Evolutionary conservation across 2,797 vertebrate genomes (phyloP), one percentile per base, ranked within the genome.

Genomic region (Muraenolepis orangiensis): DNA sequence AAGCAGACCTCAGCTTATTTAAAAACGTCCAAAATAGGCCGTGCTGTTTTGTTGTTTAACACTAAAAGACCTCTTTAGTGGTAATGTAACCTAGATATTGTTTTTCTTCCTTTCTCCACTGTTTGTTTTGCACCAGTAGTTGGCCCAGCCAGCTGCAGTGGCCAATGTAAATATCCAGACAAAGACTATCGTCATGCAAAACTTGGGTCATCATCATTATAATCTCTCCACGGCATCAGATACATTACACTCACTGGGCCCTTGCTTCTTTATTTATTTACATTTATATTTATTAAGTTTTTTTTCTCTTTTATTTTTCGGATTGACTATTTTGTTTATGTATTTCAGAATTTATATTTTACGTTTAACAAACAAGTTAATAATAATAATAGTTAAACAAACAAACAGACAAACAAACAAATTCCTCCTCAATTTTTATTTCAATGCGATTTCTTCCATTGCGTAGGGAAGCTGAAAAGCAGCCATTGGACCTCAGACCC

Each of bases 121-220:
- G 90, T 91, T 92, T 91, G 81, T 81, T 91, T 90, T 89, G 88
- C 76, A 82, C 87, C 88, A 88, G 89, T 87, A 86, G 86, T 91
- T 91, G 91, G 80, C 76, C 75, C 11, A 85, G 89, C 86, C 91
- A 93, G 91, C 91, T 93, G 92, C 91, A 91, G 93, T 89, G 90
- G 91, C 89, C 89, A 85, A 95, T 94, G 93, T 91, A 95, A 94
- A 94, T 94, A 72, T 78, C 81, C 79, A 88, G 84, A 88, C 81
- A 85, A 87, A 90, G 81, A 83, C 84, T 38, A 69, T 77, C 82
- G 87, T 82, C 88, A 95, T 93, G 92, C 93, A 95, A 95, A 94
- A 77, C 87, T 74, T 61, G 75, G 72, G 73, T 81, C 75, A 77
- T 88, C 77, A 80, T 80, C 78, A 82, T 84, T 74, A 84, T 85